Base-by-base conservation (phyloP, 2,797 vertebrate species). In the Eleutherodactylus coqui region DNA sequence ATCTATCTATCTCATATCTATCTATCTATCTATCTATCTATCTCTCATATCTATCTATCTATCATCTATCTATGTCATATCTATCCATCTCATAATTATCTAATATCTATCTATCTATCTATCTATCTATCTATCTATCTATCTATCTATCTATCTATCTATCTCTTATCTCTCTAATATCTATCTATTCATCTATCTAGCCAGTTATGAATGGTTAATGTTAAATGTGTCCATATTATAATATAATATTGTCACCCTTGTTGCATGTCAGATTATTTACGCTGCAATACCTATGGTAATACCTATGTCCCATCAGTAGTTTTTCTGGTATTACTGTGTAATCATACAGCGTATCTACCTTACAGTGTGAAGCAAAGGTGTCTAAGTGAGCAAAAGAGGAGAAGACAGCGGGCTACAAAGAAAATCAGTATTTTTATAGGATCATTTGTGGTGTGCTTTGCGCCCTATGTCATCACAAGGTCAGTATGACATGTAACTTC, bases 391-490 rank as follows among this genome's bases (percentile, higher is more conserved):
- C 95, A 96, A 92, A 96, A 93, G 89, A 92, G 92, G 89, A 93
- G 93, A 82, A 88, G 90, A 84, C 93, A 90, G 85, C 89, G 94
- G 0, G 96, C 95, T 55, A 92, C 93, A 5, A 95, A 96, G 90
- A 96, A 96, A 90, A 96, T 95, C 78, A 93, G 94, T 91, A 89
- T 96, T 92, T 96, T 96, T 92, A 96, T 95, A 62, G 94, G 95
- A 24, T 95, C 96, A 0, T 96, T 96, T 87, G 87, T 96, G 87
- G 55, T 96, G 88, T 96, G 94, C 91, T 96, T 96, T 89, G 93
- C 94, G 84, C 95, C 95, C 10, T 95, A 95, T 43, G 94, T 95
- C 79, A 92, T 96, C 88, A 96, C 95, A 88, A 94, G 95, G 94
- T 96, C 91, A 93, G 94, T 91, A 77, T 82, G 0, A 27, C 24